These are phyloP conservation scores for Drosophila tani DNA, from an alignment of 1,140 invertebrate genomes.

Conservation along the genomic window DNA sequence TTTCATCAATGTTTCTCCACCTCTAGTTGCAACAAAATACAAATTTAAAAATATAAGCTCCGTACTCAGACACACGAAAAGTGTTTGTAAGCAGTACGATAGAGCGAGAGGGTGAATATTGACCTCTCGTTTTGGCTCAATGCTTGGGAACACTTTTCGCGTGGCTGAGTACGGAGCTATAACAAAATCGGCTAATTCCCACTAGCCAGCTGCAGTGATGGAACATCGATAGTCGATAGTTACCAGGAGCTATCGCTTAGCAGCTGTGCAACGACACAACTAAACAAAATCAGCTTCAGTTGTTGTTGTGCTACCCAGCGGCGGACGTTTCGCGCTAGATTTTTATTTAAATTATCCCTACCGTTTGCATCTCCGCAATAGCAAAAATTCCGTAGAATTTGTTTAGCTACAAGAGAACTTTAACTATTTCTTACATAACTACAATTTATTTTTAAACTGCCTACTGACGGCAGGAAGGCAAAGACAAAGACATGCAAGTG, in stretches of 20 bases:
- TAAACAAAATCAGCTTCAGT: slow-evolving; percentile 24
- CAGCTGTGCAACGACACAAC: slow-evolving; percentile 17
- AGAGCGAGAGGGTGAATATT: too few relatives aligned
- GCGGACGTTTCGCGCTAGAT: slow-evolving; percentile 28
- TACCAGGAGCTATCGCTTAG: not conserved
- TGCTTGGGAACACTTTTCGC: too few relatives aligned
- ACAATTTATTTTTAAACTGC: not conserved
- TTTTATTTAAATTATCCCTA: slow-evolving; percentile 28
- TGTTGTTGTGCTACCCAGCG: slow-evolving; percentile 20
- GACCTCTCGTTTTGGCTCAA: too few relatives aligned
- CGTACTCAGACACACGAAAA: too few relatives aligned
- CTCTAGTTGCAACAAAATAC: too few relatives aligned
- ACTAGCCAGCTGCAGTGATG: not conserved
- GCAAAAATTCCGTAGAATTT: not conserved
- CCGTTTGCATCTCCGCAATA: slow-evolving; percentile 11
- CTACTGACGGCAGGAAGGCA: not conserved
- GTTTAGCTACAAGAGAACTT: not conserved
- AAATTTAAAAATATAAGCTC: too few relatives aligned
- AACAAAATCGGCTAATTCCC: too few relatives aligned
- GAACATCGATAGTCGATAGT: not conserved
- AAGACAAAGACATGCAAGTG: slow-evolving; percentile 36
- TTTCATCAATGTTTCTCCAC: too few relatives aligned
- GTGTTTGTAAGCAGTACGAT: too few relatives aligned
- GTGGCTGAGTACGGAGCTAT: too few relatives aligned
- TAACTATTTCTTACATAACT: slow-evolving; percentile 25